Base-by-base conservation (phyloP, 2,888 invertebrate species). In the Hedya salicella region DNA sequence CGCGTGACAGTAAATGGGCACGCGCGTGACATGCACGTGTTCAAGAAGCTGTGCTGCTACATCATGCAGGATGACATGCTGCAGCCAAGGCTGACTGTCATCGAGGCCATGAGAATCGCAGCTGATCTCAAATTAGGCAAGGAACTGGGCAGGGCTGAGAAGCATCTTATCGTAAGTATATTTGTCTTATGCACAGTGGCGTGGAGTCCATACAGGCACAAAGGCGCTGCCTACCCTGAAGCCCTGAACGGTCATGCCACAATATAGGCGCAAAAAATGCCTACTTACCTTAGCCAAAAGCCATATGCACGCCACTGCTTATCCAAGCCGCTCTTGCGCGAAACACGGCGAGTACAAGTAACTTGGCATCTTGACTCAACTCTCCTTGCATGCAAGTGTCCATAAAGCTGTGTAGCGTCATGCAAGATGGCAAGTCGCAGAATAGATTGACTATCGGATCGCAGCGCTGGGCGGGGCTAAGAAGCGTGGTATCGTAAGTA, bases 31-130 rank as follows among this genome's bases (percentile, higher is more conserved):
- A 93, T 95, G 90, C 89, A 94, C 44, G 86, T 94, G 11, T 96
- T 96, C 88, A 94, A 96, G 78, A 96, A 96, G 79, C 92, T 96
- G 69, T 95, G 95, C 36, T 94, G 95, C 57, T 96, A 96, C 90
- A 97, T 97, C 73, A 96, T 96, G 95, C 97, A 97, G 82, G 95
- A 95, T 67, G 95, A 95, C 76, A 80, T 95, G 36, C 83, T 96
- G 16, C 95, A 96, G 76, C 95, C 95, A 0, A 93, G 95, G 72
- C 92, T 97, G 6, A 95, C 95, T 0, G 96, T 96, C 0, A 88
- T 91, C 62, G 97, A 97, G 86, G 93, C 95, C 9, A 95, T 97
- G 95, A 90, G 92, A 78, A 93, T 95, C 44, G 95, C 96, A 0
- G 96, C 96, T 0, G 93, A 95, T 71, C 89, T 97, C 19, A 96